Percentiles rank a stretch among this genome's conserved stretches.
Conservation (phyloP, 2,113 vertebrate genomes). For the Chloropsis hardwickii region DNA sequence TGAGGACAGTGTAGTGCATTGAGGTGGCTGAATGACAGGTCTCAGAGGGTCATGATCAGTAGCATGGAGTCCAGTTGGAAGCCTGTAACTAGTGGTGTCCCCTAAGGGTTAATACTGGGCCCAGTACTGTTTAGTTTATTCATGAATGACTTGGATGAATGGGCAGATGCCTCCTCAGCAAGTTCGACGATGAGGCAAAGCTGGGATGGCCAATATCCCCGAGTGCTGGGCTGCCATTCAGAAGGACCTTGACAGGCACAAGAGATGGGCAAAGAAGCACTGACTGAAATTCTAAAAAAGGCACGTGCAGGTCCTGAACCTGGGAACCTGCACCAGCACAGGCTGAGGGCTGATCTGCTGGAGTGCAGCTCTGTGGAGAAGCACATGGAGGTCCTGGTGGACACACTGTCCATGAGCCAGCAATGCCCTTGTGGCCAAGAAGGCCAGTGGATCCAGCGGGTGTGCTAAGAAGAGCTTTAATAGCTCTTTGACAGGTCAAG, state of each 20-base stretch:
- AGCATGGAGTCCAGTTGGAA: neutral
- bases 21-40: neutral
- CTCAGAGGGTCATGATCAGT: neutral
- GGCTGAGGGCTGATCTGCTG: neutral
- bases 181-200: neutral
- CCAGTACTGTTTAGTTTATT: neutral
- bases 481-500: neutral
- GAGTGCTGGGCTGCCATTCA: neutral
- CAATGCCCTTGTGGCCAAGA: neutral
- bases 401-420: neutral
- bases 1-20: neutral
- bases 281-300: neutral
- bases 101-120: neutral
- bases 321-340: neutral
- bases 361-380: neutral
- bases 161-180: neutral
- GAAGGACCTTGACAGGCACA: neutral
- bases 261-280: neutral
- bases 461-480: neutral
- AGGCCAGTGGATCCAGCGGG: neutral
- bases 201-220: rapidly evolving
- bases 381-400: neutral
- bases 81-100: neutral
- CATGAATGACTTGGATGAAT: neutral
- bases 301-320: neutral